Base-by-base conservation (phyloP, 1,140 invertebrate species). In the Drosophila hydei region DNA sequence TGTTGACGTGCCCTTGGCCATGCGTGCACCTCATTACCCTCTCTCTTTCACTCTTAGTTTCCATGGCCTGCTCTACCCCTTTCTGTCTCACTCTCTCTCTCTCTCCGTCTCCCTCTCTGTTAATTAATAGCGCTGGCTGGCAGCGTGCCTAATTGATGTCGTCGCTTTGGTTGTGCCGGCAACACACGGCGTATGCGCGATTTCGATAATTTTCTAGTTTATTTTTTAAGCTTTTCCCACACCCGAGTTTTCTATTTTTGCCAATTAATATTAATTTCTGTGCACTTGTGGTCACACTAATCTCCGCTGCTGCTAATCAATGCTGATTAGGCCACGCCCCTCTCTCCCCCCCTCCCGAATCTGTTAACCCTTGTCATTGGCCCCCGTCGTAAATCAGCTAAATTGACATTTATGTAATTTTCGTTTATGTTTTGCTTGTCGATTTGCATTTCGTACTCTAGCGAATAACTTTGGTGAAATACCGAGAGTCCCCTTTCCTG, bases 111-210 rank as follows among this genome's bases (percentile, higher is more conserved):
- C 18, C 18, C 8, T 14, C 18, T 56, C 36, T 47, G n/a, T 70
- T 69, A 69, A 62, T 70, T 59, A 59, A 65, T 59, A 67, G 19
- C 55, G 36, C 50, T 45, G 18, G 38, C 47, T 84, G 80, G 81
- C 80, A 84, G 12, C 18, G 36, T 80, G 80, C 80, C 80, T 87
- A 84, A 80, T 84, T 87, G 73, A 59, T 61, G 73, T 58, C 62
- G 68, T 58, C 61, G 68, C 52, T 38, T 54, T 52, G 27, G 48
- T 38, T 52, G 27, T 8, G 50, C 58, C 59, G 61, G 60, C 36
- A 33, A 52, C 58, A 55, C 42, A 43, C 30, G 59, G 40, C 67
- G 67, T 70, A 70, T 70, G 67, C 59, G 67, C 54, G 67, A 67
- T 72, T 67, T 71, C 54, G 48, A 67, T 72, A 52, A 55, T 67